Evolutionary conservation across 1,140 invertebrate genomes (phyloP), one percentile per base, ranked within the genome.

Genomic region (Mamestra configurata): DNA sequence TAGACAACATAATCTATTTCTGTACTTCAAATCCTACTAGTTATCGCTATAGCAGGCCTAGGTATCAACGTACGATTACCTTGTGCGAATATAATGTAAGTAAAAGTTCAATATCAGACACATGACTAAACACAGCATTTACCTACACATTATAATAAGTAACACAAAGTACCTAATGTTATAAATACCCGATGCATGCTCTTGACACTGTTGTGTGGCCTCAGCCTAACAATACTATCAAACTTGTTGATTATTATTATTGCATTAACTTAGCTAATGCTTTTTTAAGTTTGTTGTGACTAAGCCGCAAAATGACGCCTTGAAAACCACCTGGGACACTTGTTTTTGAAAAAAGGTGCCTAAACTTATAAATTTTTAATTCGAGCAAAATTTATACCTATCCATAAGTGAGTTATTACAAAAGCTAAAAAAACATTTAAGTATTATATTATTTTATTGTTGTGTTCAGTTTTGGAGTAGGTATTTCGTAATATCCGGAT

Each of bases 161-260:
- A 18, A 71, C 20, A 71, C 13, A 35, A 84, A 84, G 80, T 82
- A n/a, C n/a, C n/a, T n/a, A 77, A 72, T 78, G 76, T 59, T 77
- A 84, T 77, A 61, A 81, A 57, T 79, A 70, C 55, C 71, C 75
- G 31, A 61, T 37, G 85, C 51, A 73, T 27, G 72, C 7, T 88
- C 87, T 88, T 88, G 86, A 88, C 88, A 88, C 87, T 82, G 64
- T 81, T 79, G 59, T 81, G 75, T 84, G 88, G 77, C 89, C 88
- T 88, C 86, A 86, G 82, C 80, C 77, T 53, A 64, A 64, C 71
- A 72, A 77, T 71, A 79, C 78, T 81, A 83, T 77, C 84, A 81
- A 49, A 83, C 77, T 84, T 72, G 84, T 84, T 77, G 77, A 68
- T 81, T 72, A 84, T 87, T 87, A 81, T 84, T 87, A 88, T 84